Conservation (phyloP, 2,797 vertebrate species). For the Sebastes goodei region DNA sequence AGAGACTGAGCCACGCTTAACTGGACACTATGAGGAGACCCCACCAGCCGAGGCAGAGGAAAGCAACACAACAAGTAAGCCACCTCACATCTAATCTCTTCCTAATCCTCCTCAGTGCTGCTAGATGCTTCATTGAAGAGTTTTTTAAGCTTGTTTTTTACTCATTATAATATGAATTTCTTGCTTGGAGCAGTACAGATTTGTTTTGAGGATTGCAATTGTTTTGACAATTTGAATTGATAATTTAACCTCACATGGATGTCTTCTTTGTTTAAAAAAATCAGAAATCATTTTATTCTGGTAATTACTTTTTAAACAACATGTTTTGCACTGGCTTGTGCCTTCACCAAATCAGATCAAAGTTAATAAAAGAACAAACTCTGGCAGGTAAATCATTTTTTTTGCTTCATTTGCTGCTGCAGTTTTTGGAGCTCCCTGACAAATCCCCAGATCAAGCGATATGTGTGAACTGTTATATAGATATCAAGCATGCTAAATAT, state of each 20-base stretch:
- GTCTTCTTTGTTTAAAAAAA: background rate
- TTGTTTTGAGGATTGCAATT: background rate
- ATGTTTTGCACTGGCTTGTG: background rate
- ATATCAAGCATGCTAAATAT: too few relatives aligned
- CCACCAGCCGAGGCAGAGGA: background rate
- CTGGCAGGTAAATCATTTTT: background rate
- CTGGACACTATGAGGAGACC: constrained; percentile 23
- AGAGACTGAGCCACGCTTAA: constrained; percentile 21
- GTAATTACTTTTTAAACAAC: background rate
- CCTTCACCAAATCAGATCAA: background rate
- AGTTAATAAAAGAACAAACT: background rate
- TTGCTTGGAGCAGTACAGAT: background rate
- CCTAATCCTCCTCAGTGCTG: background rate
- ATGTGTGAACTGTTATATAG: too few relatives aligned
- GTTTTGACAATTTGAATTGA: background rate
- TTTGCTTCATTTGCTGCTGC: background rate
- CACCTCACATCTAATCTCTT: background rate
- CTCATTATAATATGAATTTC: background rate
- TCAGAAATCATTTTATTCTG: background rate
- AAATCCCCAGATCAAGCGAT: too few relatives aligned
- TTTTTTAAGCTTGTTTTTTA: background rate
- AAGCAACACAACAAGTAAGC: constrained; percentile 23
- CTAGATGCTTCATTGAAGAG: background rate
- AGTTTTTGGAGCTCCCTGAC: background rate
- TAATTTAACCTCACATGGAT: background rate